Base-by-base conservation (phyloP, 2,888 invertebrate species). In the Aporophyla nigra region DNA sequence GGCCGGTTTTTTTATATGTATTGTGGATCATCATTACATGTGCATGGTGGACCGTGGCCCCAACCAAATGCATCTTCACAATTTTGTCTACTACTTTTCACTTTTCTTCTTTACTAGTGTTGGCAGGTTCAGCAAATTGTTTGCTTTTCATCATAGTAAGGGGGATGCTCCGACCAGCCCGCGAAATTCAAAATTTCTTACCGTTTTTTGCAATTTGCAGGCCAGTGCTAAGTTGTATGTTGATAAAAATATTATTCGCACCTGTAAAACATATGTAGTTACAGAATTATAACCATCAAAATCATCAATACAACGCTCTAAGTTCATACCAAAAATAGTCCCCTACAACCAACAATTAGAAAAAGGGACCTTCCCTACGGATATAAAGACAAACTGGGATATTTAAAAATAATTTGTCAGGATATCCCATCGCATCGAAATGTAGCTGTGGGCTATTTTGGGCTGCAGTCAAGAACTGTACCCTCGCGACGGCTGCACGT, bases 351-450 rank as follows among this genome's bases (percentile, higher is more conserved):
- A 84, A 87, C 82, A 85, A 87, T 81, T 87, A 80, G 70, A 67
- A 77, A 71, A 56, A 82, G 76, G 79, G 86, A 77, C 77, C 76
- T 85, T 78, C 84, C 85, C 81, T 86, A 89, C 93, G 93, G 93
- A 95, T 93, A 94, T 93, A 90, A 88, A 87, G 90, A 92, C 93
- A 91, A 91, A 93, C 91, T 90, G 93, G 92, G 93, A 93, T 93
- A 92, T 93, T 93, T 94, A 95, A 94, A 96, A 94, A 96, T 95
- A 95, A 95, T 95, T 93, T 94, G 95, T 96, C 95, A 96, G 96
- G 96, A 96, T 96, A 96, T 95, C 93, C 95, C 92, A 93, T 93
- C 92, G 93, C 93, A 91, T 85, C 88, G 90, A 89, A 91, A 90
- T 89, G 89, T 84, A 80, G 86, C 83, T 82, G 66, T 72, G 73